Percentiles rank a stretch among this genome's conserved stretches.
These are phyloP conservation scores for Brachyhypopomus gauderio DNA, from an alignment of 2,113 vertebrate species.

Conservation along the genomic window DNA sequence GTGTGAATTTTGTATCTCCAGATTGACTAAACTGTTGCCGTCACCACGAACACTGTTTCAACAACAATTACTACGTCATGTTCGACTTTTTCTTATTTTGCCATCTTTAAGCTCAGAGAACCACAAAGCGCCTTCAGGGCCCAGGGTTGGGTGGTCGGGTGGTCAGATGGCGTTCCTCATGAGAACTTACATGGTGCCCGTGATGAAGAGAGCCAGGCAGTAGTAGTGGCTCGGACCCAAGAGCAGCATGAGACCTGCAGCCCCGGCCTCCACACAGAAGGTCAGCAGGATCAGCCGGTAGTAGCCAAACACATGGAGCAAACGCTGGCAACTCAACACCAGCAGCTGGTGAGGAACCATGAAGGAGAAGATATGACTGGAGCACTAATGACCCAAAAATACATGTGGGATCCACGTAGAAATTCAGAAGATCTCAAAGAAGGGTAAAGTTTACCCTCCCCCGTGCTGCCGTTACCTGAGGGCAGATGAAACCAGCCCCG, in stretches of 20 bases:
- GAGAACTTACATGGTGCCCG: constrained; percentile 81
- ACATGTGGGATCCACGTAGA: too few species aligned
- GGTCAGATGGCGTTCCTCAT: background rate
- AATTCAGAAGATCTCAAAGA: too few species aligned
- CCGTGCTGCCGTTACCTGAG: constrained; percentile 75
- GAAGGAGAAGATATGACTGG: background rate
- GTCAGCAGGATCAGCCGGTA: constrained; percentile 84
- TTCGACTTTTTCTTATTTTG: background rate
- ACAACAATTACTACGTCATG: background rate
- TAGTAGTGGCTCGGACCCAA: constrained; percentile 81
- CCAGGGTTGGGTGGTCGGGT: too few species aligned
- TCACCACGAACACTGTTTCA: background rate
- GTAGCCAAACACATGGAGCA: constrained; percentile 80
- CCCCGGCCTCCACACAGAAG: constrained; percentile 82
- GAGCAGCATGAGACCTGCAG: constrained; percentile 76
- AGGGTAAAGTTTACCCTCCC: background rate
- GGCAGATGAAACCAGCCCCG: constrained; percentile 87
- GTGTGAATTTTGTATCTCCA: too few species aligned
- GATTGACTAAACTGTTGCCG: too few species aligned
- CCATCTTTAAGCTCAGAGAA: background rate
- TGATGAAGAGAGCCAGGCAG: constrained; percentile 83
- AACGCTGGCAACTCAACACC: constrained; percentile 79
- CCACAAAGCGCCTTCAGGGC: too few species aligned
- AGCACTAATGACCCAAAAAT: too few species aligned
- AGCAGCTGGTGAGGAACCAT: constrained; percentile 75